These are phyloP conservation scores for Hemiprocne comata DNA, from an alignment of 2,113 vertebrate species.

Conservation along the genomic window DNA sequence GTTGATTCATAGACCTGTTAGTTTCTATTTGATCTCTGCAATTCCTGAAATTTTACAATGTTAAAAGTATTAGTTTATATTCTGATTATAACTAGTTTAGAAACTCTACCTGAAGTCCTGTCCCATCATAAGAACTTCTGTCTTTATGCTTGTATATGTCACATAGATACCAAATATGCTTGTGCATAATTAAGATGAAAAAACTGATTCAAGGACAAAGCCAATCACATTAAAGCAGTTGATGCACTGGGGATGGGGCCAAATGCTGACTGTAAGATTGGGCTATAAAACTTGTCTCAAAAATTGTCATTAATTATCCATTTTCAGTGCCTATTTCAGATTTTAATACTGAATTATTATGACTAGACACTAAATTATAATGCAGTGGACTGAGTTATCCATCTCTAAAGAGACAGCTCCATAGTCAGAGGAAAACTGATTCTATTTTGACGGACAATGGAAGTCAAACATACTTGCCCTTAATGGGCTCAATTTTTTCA, in stretches of 20 bases:
- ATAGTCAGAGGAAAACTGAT: neutral
- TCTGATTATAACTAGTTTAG: neutral
- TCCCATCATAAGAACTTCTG: neutral
- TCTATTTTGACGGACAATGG: neutral
- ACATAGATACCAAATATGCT: neutral
- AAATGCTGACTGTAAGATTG: neutral
- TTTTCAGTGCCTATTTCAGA: neutral
- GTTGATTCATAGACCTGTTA: neutral
- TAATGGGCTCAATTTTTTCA: neutral
- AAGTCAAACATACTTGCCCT: neutral
- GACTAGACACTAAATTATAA: neutral
- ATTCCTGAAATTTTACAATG: neutral
- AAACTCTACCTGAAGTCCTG: neutral
- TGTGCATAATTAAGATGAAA: neutral
- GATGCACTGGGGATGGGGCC: neutral
- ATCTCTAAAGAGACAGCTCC: neutral
- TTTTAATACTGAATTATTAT: neutral
- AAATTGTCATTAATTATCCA: neutral
- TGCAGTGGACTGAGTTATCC: neutral
- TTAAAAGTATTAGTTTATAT: neutral
- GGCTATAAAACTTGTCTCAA: neutral
- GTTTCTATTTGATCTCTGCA: neutral
- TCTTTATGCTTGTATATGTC: neutral
- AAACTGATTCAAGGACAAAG: neutral
- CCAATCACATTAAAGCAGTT: neutral